Conservation (phyloP, 2,113 vertebrate species). For the Columba janthina region DNA sequence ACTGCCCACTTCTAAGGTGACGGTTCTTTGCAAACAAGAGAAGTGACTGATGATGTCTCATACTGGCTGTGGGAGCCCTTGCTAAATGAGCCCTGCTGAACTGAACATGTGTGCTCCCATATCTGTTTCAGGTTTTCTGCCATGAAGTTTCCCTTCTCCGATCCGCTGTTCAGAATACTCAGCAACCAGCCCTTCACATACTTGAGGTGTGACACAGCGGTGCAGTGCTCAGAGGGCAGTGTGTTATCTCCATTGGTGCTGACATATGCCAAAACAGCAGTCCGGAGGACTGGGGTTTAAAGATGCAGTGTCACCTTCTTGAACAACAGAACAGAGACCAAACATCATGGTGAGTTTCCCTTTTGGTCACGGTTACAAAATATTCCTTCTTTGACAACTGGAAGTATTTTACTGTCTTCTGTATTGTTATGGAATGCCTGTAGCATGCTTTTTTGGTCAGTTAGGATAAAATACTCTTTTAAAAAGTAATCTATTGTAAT, state of each 20-base stretch:
- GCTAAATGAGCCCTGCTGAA: background rate
- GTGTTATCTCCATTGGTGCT: background rate
- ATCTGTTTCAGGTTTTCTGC: background rate
- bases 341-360: background rate
- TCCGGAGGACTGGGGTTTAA: background rate
- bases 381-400: background rate
- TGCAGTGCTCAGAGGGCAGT: background rate
- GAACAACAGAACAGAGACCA: background rate
- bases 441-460: background rate
- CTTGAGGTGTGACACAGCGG: background rate
- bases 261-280: background rate
- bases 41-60: background rate
- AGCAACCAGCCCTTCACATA: background rate
- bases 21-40: background rate
- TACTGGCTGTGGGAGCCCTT: background rate
- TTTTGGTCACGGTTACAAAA: background rate
- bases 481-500: background rate
- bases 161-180: background rate
- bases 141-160: background rate
- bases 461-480: background rate
- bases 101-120: background rate
- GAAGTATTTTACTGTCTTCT: background rate
- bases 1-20: background rate
- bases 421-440: background rate
- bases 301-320: background rate